Evolutionary conservation across 2,888 invertebrate species (phyloP).

Genomic region (Athetis lepigone): DNA sequence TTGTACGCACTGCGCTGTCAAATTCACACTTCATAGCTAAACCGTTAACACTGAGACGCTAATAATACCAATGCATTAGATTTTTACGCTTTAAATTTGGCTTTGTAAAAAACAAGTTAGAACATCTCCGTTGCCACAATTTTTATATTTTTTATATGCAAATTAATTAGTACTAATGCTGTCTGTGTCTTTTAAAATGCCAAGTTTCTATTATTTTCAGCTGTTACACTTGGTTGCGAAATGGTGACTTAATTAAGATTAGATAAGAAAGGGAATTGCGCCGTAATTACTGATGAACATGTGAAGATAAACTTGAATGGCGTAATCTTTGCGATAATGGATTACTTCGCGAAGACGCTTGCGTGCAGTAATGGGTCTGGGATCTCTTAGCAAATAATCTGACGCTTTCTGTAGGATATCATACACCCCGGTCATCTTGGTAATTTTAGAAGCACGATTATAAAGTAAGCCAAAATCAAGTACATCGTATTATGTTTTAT

Average conservation of each 20-base stretch:
- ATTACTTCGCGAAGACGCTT: constrained; percentile 1
- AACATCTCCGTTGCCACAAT: no score
- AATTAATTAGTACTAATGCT: no score
- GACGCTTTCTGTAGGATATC: no score
- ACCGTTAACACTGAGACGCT: constrained; percentile 22
- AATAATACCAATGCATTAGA: constrained; percentile 13
- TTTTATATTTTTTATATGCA: no score
- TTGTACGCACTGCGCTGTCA: neutral
- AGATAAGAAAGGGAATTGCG: constrained; percentile 24
- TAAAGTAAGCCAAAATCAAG: no score
- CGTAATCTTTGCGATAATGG: neutral
- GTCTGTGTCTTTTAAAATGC: no score
- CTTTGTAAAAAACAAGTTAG: no score
- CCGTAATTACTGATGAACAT: constrained; percentile 18
- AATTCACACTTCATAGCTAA: constrained; percentile 1
- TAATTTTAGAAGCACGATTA: no score
- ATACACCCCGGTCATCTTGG: no score
- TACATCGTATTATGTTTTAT: no score
- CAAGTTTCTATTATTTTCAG: neutral
- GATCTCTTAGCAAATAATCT: neutral
- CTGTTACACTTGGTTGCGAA: constrained; percentile 3
- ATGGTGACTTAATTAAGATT: constrained; percentile 14
- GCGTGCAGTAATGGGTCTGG: neutral
- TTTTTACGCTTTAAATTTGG: no score
- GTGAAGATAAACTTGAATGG: constrained; percentile 10